phyloP scores from a whole-genome alignment of 2,113 vertebrate genomes.

The Leptobrachium leishanense region DNA sequence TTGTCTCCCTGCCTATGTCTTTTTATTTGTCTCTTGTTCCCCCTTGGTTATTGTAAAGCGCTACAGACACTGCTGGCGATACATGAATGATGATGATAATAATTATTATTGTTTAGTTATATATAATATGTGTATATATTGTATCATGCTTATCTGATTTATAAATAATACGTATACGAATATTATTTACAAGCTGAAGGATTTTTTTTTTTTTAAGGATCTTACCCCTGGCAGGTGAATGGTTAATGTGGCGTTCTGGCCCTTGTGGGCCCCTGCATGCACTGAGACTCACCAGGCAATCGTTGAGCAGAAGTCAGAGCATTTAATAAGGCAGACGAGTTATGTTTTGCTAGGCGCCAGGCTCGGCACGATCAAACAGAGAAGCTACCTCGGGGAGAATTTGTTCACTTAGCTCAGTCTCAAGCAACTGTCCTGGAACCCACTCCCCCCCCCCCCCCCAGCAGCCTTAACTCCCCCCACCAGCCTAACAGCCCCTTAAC shows the following conservation, averaged over 20 bases:
- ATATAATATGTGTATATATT: too few relatives aligned
- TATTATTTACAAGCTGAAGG: too few relatives aligned
- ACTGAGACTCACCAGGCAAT: constrained; percentile 71
- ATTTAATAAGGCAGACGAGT: constrained; percentile 83
- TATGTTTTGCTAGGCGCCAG: constrained; percentile 81
- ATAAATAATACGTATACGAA: too few relatives aligned
- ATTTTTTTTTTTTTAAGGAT: not conserved
- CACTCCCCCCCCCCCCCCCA: not conserved
- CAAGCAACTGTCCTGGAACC: constrained; percentile 71
- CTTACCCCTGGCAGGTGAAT: constrained; percentile 4
- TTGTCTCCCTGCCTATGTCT: too few relatives aligned
- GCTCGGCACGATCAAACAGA: constrained; percentile 74
- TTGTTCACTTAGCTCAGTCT: constrained; percentile 72
- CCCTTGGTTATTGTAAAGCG: too few relatives aligned
- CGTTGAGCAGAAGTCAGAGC: constrained; percentile 70
- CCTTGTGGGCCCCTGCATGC: constrained; percentile 51
- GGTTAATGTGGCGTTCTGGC: constrained; percentile 21
- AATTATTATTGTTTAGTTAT: too few relatives aligned
- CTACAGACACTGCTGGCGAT: too few relatives aligned
- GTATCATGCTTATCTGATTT: too few relatives aligned
- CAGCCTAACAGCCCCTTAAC: not conserved
- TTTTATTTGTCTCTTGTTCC: too few relatives aligned
- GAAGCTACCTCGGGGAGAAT: constrained; percentile 77
- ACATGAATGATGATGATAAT: too few relatives aligned
- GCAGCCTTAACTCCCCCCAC: not conserved